Evolutionary conservation across 2,113 vertebrate genomes (phyloP).

Genomic region (Saguinus midas): DNA sequence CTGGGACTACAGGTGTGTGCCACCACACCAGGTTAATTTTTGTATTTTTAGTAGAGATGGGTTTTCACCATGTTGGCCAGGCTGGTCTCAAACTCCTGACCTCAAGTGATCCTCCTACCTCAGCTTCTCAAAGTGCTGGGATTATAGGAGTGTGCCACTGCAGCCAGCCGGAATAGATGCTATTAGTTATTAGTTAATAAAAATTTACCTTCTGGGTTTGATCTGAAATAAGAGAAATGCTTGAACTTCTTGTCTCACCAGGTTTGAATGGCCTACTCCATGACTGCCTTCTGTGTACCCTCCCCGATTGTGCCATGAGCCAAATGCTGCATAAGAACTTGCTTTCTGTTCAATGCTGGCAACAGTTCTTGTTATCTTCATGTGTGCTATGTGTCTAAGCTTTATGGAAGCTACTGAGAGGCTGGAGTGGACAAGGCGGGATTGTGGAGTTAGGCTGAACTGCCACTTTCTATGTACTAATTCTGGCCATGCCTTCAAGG

Average conservation of each 20-base stretch:
- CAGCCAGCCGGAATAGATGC: too few relatives aligned
- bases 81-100: too few relatives aligned
- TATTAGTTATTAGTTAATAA: not conserved
- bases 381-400: not conserved
- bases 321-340: not conserved
- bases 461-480: not conserved
- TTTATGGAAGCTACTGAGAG: not conserved
- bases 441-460: not conserved
- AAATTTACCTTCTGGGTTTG: slow-evolving; percentile 19
- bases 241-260: not conserved
- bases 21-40: too few relatives aligned
- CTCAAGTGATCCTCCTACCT: too few relatives aligned
- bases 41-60: too few relatives aligned
- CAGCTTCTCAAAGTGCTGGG: too few relatives aligned
- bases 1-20: too few relatives aligned
- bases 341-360: not conserved
- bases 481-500: not conserved
- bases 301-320: not conserved
- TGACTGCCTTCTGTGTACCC: not conserved
- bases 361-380: not conserved
- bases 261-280: not conserved
- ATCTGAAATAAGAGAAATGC: not conserved
- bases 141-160: too few relatives aligned
- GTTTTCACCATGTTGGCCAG: too few relatives aligned
- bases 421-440: not conserved